Percentiles rank a stretch among this genome's conserved stretches.
These are phyloP conservation scores for Poecilia velifera DNA, from an alignment of 2,797 vertebrate species.

Conservation along the genomic window DNA sequence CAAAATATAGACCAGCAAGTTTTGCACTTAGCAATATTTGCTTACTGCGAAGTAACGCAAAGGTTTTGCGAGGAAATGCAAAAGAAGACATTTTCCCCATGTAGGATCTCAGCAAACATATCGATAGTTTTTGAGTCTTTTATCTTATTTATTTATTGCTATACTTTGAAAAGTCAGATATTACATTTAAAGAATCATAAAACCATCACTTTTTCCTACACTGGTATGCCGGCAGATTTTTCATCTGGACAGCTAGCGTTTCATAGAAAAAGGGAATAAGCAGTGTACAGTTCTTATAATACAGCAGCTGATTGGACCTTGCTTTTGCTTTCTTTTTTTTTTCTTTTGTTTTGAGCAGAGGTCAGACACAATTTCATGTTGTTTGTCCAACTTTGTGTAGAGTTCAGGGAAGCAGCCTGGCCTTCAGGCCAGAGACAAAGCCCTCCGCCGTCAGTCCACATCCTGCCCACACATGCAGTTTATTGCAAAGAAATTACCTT, in stretches of 20 bases:
- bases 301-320: not conserved
- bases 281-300: not conserved
- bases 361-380: constrained; percentile 45
- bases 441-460: constrained; percentile 45
- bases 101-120: no score
- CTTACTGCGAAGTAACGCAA: no score
- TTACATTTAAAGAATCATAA: not conserved
- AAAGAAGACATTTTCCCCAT: no score
- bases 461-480: constrained; percentile 62
- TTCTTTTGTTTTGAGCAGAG: constrained; percentile 7
- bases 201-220: not conserved
- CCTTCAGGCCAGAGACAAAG: constrained; percentile 66
- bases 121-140: not conserved
- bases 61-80: no score
- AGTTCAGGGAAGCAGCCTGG: constrained; percentile 48
- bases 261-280: not conserved
- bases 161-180: not conserved
- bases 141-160: not conserved
- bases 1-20: no score
- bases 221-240: not conserved
- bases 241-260: not conserved
- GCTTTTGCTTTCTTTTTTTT: no score
- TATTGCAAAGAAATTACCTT: constrained; percentile 44
- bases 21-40: no score
- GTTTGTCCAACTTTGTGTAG: constrained; percentile 39